Conservation (phyloP, 2,888 invertebrate species). For the Apamea crenata region DNA sequence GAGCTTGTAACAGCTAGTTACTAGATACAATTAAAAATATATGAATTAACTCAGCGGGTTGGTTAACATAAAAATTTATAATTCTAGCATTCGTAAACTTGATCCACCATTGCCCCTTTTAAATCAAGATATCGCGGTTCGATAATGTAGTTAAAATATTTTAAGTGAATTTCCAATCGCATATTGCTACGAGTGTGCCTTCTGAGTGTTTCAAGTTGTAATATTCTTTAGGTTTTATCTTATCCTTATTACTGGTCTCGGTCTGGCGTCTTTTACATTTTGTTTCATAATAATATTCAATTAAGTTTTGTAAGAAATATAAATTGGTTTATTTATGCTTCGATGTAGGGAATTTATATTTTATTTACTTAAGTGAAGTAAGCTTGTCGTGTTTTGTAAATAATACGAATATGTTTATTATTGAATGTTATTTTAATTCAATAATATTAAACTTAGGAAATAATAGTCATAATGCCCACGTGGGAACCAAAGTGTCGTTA, state of each 20-base stretch:
- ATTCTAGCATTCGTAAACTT: not conserved
- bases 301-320: constrained; percentile 18
- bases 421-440: not conserved
- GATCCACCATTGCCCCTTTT: not conserved
- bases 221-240: constrained; percentile 20
- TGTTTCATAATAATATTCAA: constrained; percentile 37
- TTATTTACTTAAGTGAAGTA: not conserved
- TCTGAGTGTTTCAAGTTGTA: constrained; percentile 3
- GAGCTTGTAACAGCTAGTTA: not conserved
- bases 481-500: not conserved
- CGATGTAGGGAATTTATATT: not conserved
- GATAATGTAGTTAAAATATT: not conserved
- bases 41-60: not conserved
- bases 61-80: not conserved
- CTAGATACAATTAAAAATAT: no score
- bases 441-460: not conserved
- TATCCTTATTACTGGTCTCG: constrained; percentile 42
- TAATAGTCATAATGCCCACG: not conserved
- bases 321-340: not conserved
- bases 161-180: not conserved
- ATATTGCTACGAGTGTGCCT: constrained; percentile 24
- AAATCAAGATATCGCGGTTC: not conserved
- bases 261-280: constrained; percentile 14
- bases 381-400: not conserved
- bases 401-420: not conserved